A percentile compares a stretch with the other conserved stretches of the same genome.
Evolutionary conservation across 2,888 invertebrate species (phyloP).

Genomic region (Schrankia costaestrigalis): DNA sequence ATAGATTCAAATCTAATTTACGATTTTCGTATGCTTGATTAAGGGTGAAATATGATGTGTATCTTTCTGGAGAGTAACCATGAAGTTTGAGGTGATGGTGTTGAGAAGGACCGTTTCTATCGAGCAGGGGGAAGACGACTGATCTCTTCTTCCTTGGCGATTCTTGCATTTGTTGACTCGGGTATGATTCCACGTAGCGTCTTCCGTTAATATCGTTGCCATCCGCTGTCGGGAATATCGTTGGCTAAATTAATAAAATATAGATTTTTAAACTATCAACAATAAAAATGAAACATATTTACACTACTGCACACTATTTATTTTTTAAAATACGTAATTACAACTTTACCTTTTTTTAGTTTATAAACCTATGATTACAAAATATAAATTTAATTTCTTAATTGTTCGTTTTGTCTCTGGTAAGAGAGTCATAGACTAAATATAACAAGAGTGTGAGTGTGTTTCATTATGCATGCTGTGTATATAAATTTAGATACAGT

Average conservation of each 20-base stretch:
- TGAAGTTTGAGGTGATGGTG: constrained; percentile 54
- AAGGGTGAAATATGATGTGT: constrained; percentile 66
- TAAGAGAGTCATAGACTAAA: too few species aligned
- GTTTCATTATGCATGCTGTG: too few species aligned
- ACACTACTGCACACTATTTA: too few species aligned
- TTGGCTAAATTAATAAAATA: constrained; percentile 68
- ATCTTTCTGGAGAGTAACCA: constrained; percentile 65
- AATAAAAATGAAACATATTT: neutral
- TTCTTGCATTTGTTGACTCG: constrained; percentile 70
- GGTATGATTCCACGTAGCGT: constrained; percentile 72
- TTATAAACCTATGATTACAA: too few species aligned
- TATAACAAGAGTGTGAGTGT: too few species aligned
- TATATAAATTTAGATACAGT: too few species aligned
- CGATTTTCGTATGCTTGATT: too few species aligned
- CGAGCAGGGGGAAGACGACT: constrained; percentile 53
- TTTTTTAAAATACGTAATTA: too few species aligned
- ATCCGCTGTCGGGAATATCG: constrained; percentile 75
- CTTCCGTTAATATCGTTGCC: constrained; percentile 70
- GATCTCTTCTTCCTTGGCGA: constrained; percentile 70
- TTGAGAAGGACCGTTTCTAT: constrained; percentile 42
- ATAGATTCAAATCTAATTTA: too few species aligned
- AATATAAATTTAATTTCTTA: too few species aligned
- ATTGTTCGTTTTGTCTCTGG: too few species aligned
- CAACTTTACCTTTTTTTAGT: too few species aligned
- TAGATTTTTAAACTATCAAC: constrained; percentile 30